Conservation (phyloP, 2,888 invertebrate genomes). For the Spisula subtruncata region DNA sequence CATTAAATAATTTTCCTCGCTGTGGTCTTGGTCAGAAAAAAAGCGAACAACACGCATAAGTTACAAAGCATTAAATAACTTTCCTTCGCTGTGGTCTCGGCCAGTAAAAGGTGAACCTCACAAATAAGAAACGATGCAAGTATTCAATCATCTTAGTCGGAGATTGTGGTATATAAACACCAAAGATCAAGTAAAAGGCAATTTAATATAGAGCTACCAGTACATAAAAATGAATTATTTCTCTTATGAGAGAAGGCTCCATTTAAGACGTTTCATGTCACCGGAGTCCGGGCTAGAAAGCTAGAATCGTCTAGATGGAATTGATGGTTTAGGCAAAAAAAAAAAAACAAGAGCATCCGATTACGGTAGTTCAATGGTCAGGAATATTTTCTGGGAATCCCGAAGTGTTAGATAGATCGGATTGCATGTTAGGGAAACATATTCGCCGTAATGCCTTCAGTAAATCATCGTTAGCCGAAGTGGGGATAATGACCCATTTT, state of each 20-base stretch:
- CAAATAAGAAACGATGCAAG: too few species aligned
- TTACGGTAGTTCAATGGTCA: constrained; percentile 12
- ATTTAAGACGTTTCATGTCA: background rate
- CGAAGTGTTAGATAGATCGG: background rate
- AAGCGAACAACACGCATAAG: too few species aligned
- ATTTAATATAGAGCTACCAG: background rate
- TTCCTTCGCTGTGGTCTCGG: too few species aligned
- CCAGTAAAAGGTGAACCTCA: too few species aligned
- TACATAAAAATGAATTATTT: background rate
- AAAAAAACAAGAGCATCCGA: constrained; percentile 11
- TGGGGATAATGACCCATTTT: constrained; percentile 33
- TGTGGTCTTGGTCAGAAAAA: too few species aligned
- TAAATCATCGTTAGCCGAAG: constrained; percentile 30
- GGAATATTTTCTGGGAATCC: background rate
- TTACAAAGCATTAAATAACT: too few species aligned
- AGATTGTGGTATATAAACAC: background rate
- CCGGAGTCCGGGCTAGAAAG: background rate
- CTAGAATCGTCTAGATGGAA: background rate
- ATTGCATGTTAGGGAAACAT: constrained; percentile 19
- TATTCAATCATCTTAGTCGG: background rate
- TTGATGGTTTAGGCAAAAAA: background rate
- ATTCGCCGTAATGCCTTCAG: background rate
- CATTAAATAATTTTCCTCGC: too few species aligned
- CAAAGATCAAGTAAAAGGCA: background rate
- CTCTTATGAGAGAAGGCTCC: background rate